These are phyloP conservation scores for Dendroctonus valens DNA, from an alignment of 1,140 invertebrate species.

Conservation along the genomic window DNA sequence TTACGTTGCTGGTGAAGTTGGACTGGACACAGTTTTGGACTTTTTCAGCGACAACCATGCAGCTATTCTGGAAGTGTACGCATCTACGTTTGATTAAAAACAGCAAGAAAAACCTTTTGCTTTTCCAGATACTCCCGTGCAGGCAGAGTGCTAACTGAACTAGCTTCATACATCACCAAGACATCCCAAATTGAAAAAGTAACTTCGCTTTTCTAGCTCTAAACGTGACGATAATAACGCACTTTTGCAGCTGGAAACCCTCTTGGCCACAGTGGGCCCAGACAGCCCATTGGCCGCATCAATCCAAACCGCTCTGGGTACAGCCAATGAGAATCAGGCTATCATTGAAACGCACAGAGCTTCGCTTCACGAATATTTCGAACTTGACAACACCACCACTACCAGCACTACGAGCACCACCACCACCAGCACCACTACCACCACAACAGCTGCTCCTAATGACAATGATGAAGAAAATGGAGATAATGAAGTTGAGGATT, in stretches of 20 bases:
- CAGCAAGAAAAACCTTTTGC: no score
- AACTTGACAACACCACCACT: background rate
- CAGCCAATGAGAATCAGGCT: constrained; percentile 1
- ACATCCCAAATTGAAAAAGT: constrained; percentile 12
- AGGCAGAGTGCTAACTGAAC: constrained; percentile 6
- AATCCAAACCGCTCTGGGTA: background rate
- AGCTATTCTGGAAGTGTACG: constrained; percentile 11
- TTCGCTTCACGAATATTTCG: background rate
- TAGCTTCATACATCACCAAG: constrained; percentile 19
- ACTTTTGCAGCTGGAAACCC: background rate
- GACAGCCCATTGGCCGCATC: background rate
- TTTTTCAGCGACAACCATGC: constrained; percentile 46
- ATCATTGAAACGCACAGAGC: constrained; percentile 1
- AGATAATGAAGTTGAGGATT: background rate
- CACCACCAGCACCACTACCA: background rate
- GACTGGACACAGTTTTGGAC: constrained; percentile 52
- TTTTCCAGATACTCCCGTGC: background rate
- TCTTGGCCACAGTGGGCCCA: background rate
- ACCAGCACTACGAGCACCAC: background rate
- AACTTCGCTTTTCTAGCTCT: background rate
- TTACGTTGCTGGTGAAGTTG: constrained; percentile 47
- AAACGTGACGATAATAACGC: background rate
- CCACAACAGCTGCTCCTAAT: background rate
- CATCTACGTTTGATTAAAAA: background rate
- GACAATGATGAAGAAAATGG: background rate